phyloP scores from a whole-genome alignment of 2,113 vertebrate species.

The Megatriorchis doriae region DNA sequence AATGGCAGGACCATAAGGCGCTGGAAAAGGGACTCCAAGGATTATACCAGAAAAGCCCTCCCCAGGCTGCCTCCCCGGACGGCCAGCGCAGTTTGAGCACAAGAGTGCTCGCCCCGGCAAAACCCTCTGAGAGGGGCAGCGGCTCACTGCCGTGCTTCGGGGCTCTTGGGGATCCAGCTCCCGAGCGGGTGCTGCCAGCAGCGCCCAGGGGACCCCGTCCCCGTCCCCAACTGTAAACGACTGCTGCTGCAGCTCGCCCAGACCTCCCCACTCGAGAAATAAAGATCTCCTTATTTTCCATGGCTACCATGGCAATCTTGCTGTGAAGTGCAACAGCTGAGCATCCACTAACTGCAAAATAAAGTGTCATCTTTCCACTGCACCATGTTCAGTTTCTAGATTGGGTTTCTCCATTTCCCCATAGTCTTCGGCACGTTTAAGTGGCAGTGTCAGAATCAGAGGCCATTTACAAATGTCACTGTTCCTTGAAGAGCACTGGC shows the following conservation, averaged over 20 bases:
- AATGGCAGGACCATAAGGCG: not conserved
- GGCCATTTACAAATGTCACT: not conserved
- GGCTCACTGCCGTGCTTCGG: accelerated
- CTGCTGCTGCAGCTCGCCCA: not conserved
- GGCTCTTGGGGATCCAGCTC: not conserved
- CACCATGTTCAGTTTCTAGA: not conserved
- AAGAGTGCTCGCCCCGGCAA: no score
- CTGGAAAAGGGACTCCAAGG: not conserved
- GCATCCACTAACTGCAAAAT: not conserved
- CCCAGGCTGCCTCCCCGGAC: accelerated
- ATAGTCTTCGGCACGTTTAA: not conserved
- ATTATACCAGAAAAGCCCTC: not conserved
- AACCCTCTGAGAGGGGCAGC: not conserved
- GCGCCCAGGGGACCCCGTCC: not conserved
- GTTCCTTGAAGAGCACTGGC: not conserved
- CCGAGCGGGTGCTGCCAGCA: not conserved
- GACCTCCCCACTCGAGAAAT: not conserved
- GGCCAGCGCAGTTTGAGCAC: not conserved
- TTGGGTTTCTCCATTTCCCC: not conserved
- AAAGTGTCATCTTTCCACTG: not conserved
- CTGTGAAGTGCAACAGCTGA: not conserved
- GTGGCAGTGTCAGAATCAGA: not conserved
- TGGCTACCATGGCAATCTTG: not conserved
- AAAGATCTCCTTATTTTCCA: not conserved
- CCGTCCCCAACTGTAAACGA: not conserved